These are phyloP conservation scores for Harpagoxenus sublaevis DNA, from an alignment of 2,888 invertebrate genomes.

Conservation along the genomic window DNA sequence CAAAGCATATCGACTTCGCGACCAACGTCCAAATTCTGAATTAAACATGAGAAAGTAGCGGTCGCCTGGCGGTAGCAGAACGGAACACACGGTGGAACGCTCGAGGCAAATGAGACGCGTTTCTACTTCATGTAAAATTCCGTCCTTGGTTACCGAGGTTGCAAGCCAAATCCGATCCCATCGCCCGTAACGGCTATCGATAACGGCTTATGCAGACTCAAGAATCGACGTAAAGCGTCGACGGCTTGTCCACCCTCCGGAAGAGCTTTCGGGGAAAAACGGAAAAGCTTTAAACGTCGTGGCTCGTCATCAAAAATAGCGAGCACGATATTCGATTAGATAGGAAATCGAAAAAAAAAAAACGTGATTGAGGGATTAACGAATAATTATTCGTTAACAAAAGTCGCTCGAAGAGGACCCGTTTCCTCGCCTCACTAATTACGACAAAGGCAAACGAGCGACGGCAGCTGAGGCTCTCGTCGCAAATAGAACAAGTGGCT, in stretches of 20 bases:
- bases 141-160: conserved; percentile 21
- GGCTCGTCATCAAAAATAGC: not conserved
- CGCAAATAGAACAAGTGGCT: conserved; percentile 57
- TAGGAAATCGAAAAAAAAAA: not conserved
- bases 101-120: conserved; percentile 46
- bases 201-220: conserved; percentile 40
- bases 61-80: conserved; percentile 59
- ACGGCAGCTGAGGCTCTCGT: conserved; percentile 31
- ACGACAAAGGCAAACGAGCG: conserved; percentile 53
- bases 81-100: conserved; percentile 35
- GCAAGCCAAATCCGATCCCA: conserved; percentile 5
- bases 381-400: conserved; percentile 34
- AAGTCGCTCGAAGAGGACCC: not conserved
- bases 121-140: conserved; percentile 39
- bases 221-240: conserved; percentile 31
- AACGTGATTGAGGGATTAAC: not conserved
- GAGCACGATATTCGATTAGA: not conserved
- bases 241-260: not conserved
- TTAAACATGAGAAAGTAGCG: conserved; percentile 65
- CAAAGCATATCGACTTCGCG: conserved; percentile 56
- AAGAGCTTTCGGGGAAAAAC: not conserved
- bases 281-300: not conserved
- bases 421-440: conserved; percentile 62
- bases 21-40: conserved; percentile 62
- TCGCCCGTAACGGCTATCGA: conserved; percentile 31